Evolutionary conservation across 2,113 vertebrate species (phyloP).

Genomic region (Poicephalus meyeri): DNA sequence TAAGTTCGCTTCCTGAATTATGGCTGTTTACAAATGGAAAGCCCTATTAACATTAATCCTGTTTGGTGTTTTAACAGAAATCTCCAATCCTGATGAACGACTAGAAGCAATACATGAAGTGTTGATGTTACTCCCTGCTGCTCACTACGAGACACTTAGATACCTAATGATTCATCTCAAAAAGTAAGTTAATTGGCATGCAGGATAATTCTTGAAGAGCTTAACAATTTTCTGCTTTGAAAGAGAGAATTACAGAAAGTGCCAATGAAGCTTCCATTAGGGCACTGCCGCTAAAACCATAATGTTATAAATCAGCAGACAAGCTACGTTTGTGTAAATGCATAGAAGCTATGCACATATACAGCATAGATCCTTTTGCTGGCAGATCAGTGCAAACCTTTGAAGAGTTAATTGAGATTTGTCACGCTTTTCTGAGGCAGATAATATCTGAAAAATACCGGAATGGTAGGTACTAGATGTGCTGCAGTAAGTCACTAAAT

Average conservation of each 20-base stretch:
- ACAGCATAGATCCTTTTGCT: not conserved
- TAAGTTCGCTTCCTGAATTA: slow-evolving; percentile 27
- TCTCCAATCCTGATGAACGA: slow-evolving; percentile 86
- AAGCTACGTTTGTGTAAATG: not conserved
- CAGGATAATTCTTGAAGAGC: not conserved
- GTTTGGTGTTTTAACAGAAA: slow-evolving; percentile 78
- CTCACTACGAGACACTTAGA: slow-evolving; percentile 94
- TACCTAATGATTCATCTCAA: slow-evolving; percentile 97
- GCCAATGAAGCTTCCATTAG: not conserved
- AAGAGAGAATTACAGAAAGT: not conserved
- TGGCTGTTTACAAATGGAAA: slow-evolving; percentile 18
- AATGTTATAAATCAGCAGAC: not conserved
- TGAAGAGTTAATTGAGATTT: not conserved
- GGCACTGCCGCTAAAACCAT: not conserved
- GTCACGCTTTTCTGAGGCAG: not conserved
- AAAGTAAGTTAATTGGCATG: slow-evolving; percentile 79
- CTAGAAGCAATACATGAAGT: slow-evolving; percentile 92
- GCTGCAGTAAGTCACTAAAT: not conserved
- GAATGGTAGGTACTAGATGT: not conserved
- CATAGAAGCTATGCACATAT: not conserved
- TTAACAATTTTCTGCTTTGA: slow-evolving; percentile 24
- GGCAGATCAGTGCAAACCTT: not conserved
- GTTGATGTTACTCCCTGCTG: slow-evolving; percentile 91
- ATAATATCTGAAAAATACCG: not conserved
- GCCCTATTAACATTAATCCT: slow-evolving; percentile 15